Conservation (phyloP, 2,797 vertebrate genomes). For the Enteromius thamalakanensis region DNA sequence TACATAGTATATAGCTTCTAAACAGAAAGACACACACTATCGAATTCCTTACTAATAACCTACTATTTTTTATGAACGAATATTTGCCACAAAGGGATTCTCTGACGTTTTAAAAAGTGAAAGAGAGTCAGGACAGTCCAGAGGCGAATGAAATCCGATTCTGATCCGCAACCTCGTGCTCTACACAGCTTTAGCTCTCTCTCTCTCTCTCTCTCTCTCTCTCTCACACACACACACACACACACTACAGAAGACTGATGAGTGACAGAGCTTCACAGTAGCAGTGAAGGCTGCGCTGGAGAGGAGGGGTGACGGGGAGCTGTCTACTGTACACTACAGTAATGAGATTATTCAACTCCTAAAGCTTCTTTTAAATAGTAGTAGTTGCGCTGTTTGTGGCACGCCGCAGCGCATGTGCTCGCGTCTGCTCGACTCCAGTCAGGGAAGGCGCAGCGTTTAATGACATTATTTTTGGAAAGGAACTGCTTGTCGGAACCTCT, state of each 20-base stretch:
- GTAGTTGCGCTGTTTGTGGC: constrained; percentile 56
- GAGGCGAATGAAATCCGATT: constrained; percentile 66
- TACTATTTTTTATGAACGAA: background rate
- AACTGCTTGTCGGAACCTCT: constrained; percentile 17
- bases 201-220: constrained; percentile 2
- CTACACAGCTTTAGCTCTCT: constrained; percentile 15
- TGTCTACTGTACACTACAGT: constrained; percentile 52
- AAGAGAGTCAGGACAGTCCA: constrained; percentile 53
- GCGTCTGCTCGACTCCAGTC: constrained; percentile 16
- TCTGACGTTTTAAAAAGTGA: background rate
- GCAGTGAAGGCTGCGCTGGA: constrained; percentile 59
- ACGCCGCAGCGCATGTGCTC: constrained; percentile 68
- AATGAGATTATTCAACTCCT: constrained; percentile 66
- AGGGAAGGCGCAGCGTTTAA: constrained; percentile 21
- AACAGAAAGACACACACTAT: background rate
- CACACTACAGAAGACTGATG: constrained; percentile 62
- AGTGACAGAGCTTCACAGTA: constrained; percentile 75
- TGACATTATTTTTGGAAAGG: constrained; percentile 48
- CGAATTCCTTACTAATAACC: background rate
- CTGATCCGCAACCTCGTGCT: constrained; percentile 54
- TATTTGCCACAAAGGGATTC: background rate
- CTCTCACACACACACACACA: background rate
- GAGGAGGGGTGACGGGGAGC: constrained; percentile 57
- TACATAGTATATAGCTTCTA: too few species aligned
- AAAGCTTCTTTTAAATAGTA: constrained; percentile 54